Evolutionary conservation across 2,113 vertebrate species (phyloP), one percentile per base, ranked within the genome.

Genomic region (Tachysurus vachellii): DNA sequence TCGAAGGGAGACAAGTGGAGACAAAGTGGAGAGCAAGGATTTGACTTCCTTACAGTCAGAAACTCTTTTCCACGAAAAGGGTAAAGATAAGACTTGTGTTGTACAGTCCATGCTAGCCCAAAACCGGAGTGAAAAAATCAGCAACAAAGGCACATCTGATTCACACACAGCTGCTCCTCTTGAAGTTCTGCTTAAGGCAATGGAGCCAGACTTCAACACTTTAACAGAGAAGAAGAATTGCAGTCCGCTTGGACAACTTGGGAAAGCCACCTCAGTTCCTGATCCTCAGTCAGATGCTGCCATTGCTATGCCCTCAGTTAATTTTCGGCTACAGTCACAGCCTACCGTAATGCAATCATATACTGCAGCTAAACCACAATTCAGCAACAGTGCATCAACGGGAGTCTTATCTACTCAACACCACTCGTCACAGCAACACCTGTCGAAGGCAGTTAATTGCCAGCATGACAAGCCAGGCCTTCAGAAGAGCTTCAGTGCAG

Each of bases 191-290:
- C 91, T 99, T 83, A 98, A 97, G 93, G 98, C 98, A 82, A 99
- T 99, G 98, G 98, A 99, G 94, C 97, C 98, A 26, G 98, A 99
- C 91, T 96, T 99, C 89, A 98, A 96, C 89, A 97, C 96, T 10
- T 95, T 99, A 93, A 95, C 97, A 36, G 96, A 97, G 89, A 94
- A 90, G 88, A 97, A 96, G 88, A 93, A 92, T 92, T 94, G 94
- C 4, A 92, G 94, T 86, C 93, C 94, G 62, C 91, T 95, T 61
- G 92, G 93, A 79, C 93, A 93, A 61, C 75, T 94, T 91, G 94
- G 95, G 90, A 97, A 96, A 95, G 92, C 92, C 85, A 94, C 93
- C 88, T 94, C 95, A 87, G 93, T 82, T 80, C 88, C 91, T 64
- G 82, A 81, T 44, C 13, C 88, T 56, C 94, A 93, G 53, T 82